A percentile compares a stretch with the other conserved stretches of the same genome.
These are phyloP conservation scores for Bombus superbus DNA, from an alignment of 1,140 invertebrate genomes.

Conservation along the genomic window DNA sequence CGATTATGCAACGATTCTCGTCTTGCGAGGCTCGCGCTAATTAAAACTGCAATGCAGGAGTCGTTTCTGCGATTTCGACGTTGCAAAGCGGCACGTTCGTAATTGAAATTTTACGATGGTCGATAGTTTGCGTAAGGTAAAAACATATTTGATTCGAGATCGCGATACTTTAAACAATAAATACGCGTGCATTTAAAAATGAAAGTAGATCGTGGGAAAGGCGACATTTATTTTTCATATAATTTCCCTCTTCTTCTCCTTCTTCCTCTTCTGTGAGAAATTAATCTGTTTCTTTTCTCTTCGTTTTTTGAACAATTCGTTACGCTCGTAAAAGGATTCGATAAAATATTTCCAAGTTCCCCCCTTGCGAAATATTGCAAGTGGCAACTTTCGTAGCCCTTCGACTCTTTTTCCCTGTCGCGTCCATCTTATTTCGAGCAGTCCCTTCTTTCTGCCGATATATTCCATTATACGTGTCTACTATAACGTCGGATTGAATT, in stretches of 20 bases:
- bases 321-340: not conserved
- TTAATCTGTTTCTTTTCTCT: too few species aligned
- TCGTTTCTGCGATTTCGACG: not conserved
- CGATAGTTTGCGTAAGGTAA: not conserved
- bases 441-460: too few species aligned
- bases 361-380: too few species aligned
- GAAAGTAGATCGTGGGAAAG: too few species aligned
- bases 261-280: too few species aligned
- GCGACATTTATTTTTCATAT: not conserved
- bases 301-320: too few species aligned
- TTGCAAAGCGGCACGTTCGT: not conserved
- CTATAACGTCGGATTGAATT: not conserved
- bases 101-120: not conserved
- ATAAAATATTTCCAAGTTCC: not conserved
- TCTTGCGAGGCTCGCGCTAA: constrained; percentile 8
- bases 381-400: too few species aligned
- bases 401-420: not conserved
- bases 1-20: constrained; percentile 8
- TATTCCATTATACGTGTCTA: not conserved
- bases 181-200: too few species aligned
- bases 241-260: too few species aligned
- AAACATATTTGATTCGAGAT: not conserved
- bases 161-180: not conserved
- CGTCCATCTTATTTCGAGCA: not conserved
- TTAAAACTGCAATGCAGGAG: constrained; percentile 12